These are phyloP conservation scores for Helicoverpa armigera DNA, from an alignment of 1,140 invertebrate genomes.

Conservation along the genomic window DNA sequence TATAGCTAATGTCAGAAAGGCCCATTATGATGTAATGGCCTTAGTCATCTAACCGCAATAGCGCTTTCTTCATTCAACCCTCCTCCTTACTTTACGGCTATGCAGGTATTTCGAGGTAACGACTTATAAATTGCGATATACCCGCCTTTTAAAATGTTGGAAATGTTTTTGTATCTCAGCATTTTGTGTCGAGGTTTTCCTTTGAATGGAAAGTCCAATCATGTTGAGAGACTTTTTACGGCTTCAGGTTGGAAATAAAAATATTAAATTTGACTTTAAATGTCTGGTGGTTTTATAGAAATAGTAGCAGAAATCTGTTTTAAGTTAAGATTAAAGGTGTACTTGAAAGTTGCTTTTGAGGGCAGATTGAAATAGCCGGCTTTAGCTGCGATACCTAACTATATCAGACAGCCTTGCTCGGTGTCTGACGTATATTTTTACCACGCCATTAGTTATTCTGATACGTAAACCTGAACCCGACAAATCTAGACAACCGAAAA, in stretches of 20 bases:
- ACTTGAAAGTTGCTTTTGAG: no score
- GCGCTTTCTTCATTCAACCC: constrained; percentile 57
- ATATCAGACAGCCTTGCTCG: no score
- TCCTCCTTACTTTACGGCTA: constrained; percentile 20
- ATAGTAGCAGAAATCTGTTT: no score
- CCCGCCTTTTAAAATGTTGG: neutral
- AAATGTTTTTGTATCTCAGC: constrained; percentile 1
- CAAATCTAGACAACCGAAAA: no score
- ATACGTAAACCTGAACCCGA: no score
- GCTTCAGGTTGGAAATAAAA: neutral
- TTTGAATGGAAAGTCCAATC: constrained; percentile 16
- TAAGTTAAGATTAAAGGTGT: no score
- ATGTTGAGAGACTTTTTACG: constrained; percentile 10
- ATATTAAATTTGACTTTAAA: neutral
- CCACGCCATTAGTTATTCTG: no score
- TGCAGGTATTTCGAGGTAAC: constrained; percentile 48
- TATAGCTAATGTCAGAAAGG: constrained; percentile 52
- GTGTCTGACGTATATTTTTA: no score
- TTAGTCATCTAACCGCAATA: constrained; percentile 72
- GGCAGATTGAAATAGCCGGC: no score
- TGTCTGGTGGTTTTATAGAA: neutral
- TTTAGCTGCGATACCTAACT: no score
- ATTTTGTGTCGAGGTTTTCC: constrained; percentile 10
- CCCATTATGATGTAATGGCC: constrained; percentile 62
- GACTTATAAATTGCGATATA: constrained; percentile 41